Evolutionary conservation across 1,140 invertebrate genomes (phyloP).

Genomic region (Musca domestica): DNA sequence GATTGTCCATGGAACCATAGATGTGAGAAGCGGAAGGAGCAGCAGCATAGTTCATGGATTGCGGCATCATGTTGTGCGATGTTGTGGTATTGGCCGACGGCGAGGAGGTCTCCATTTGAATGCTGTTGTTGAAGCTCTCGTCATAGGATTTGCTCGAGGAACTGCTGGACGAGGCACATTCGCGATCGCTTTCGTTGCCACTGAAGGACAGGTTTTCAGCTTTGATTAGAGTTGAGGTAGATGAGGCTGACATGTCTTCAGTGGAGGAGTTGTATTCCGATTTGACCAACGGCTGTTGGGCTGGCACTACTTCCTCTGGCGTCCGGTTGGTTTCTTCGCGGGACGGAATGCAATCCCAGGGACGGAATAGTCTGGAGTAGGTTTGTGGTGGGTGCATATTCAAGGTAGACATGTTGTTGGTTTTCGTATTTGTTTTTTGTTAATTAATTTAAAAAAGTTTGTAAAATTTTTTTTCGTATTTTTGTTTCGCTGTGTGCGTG

Average conservation of each 20-base stretch:
- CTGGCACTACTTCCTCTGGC: background rate
- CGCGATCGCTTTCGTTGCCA: conserved; percentile 41
- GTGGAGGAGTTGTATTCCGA: background rate
- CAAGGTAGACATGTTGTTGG: conserved; percentile 41
- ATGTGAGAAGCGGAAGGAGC: conserved; percentile 29
- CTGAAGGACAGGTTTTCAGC: conserved; percentile 20
- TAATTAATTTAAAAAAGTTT: conserved; percentile 1
- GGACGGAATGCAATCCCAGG: conserved; percentile 45
- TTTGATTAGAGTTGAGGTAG: background rate
- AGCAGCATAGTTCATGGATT: conserved; percentile 21
- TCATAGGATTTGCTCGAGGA: conserved; percentile 38
- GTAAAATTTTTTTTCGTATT: background rate
- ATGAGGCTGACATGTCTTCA: background rate
- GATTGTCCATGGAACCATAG: background rate
- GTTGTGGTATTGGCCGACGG: conserved; percentile 37
- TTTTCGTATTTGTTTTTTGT: background rate
- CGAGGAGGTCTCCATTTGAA: background rate
- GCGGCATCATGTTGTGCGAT: conserved; percentile 29
- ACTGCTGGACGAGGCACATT: conserved; percentile 33
- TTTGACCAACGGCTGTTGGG: background rate
- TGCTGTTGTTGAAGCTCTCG: conserved; percentile 36
- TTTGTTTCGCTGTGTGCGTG: background rate
- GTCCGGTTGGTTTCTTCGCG: background rate
- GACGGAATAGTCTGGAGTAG: conserved; percentile 52
- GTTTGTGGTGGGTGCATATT: conserved; percentile 52